Evolutionary conservation across 2,888 invertebrate genomes (phyloP).

Genomic region (Nomada fucata): DNA sequence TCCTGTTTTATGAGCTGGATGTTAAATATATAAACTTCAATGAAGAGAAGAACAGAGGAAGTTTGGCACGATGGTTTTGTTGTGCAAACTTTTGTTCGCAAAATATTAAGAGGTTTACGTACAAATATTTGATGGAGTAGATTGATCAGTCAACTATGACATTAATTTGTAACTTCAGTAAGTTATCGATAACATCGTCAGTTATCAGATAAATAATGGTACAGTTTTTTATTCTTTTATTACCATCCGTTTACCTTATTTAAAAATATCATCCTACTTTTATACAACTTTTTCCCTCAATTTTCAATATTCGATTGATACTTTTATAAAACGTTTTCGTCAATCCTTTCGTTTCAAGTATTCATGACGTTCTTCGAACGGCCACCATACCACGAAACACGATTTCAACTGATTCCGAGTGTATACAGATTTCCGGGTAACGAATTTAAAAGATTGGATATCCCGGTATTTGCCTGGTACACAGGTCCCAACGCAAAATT

Average conservation of each 20-base stretch:
- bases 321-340: neutral
- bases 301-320: neutral
- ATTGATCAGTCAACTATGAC: neutral
- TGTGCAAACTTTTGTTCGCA: neutral
- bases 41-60: neutral
- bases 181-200: neutral
- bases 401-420: neutral
- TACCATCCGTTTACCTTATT: neutral
- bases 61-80: neutral
- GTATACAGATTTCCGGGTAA: conserved; percentile 8
- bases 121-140: neutral
- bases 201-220: neutral
- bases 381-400: neutral
- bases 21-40: neutral
- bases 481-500: conserved; percentile 21
- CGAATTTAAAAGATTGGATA: conserved; percentile 20
- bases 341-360: neutral
- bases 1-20: neutral
- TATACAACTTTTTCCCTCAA: neutral
- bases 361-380: neutral
- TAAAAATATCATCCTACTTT: neutral
- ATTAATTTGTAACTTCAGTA: neutral
- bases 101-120: neutral
- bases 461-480: conserved; percentile 4
- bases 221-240: neutral